Conservation (phyloP, 2,113 vertebrate genomes). For the Mormyrus iriodes region DNA sequence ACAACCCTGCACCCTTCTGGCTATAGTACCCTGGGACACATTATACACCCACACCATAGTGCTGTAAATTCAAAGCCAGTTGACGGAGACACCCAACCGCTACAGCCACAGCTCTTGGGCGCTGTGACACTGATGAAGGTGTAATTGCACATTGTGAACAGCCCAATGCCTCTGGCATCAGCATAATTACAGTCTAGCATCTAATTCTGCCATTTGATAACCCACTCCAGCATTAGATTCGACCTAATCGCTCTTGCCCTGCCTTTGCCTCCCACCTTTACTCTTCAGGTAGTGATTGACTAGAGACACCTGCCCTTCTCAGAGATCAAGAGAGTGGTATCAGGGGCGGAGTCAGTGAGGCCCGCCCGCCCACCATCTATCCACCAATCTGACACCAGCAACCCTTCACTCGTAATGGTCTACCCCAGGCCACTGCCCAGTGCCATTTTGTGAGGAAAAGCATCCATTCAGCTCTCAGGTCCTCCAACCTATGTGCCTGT, state of each 20-base stretch:
- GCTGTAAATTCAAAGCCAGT: neutral
- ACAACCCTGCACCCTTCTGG: no score
- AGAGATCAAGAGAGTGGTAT: neutral
- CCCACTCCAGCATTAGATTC: neutral
- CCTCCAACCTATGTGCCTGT: neutral
- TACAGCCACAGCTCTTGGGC: neutral
- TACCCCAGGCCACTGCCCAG: neutral
- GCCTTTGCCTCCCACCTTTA: neutral
- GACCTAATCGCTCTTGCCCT: neutral
- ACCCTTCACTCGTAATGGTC: neutral
- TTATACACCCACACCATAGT: neutral
- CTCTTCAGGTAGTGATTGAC: neutral
- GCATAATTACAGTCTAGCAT: constrained; percentile 30
- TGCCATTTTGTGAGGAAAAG: neutral
- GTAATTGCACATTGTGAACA: constrained; percentile 26
- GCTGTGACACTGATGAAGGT: constrained; percentile 25
- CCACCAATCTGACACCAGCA: neutral
- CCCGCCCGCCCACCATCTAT: neutral
- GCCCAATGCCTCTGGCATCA: constrained; percentile 17
- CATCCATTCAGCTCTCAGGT: neutral
- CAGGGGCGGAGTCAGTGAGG: neutral
- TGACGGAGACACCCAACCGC: neutral
- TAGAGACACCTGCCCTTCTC: neutral
- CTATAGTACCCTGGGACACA: neutral
- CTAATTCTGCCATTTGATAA: constrained; percentile 17